A percentile compares a stretch with the other conserved stretches of the same genome.
Evolutionary conservation across 1,140 invertebrate species (phyloP).

Genomic region (Conopomorpha cramerella): DNA sequence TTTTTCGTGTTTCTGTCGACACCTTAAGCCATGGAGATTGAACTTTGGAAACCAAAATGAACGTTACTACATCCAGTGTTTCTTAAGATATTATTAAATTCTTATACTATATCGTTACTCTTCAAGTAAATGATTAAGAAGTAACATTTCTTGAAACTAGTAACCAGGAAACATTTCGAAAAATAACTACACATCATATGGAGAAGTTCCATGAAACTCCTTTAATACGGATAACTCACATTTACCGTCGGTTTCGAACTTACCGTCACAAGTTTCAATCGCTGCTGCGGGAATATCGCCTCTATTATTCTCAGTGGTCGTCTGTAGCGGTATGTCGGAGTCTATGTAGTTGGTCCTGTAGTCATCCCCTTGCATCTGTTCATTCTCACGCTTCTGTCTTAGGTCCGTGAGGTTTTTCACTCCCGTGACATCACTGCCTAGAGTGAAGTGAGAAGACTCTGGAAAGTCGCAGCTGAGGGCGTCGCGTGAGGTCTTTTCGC

Average conservation of each 20-base stretch:
- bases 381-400: conserved; percentile 21
- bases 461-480: conserved; percentile 26
- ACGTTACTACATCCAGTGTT: too few species aligned
- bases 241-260: too few species aligned
- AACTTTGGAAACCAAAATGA: too few species aligned
- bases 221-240: too few species aligned
- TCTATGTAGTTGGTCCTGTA: conserved; percentile 45
- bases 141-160: background rate
- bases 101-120: background rate
- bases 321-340: conserved; percentile 18
- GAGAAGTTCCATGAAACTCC: too few species aligned
- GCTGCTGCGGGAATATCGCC: conserved; percentile 78
- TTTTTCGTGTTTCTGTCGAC: too few species aligned
- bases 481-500: conserved; percentile 26
- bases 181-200: too few species aligned
- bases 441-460: conserved; percentile 19
- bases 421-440: conserved; percentile 19
- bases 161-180: background rate
- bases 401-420: conserved; percentile 33
- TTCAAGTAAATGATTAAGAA: background rate
- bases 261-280: conserved; percentile 70
- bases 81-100: background rate
- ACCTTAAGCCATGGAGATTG: too few species aligned
- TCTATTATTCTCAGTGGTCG: conserved; percentile 34
- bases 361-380: conserved; percentile 46